A percentile compares a stretch with the other conserved stretches of the same genome.
These are phyloP conservation scores for Perithous albicinctus DNA, from an alignment of 2,888 invertebrate genomes.

Conservation along the genomic window DNA sequence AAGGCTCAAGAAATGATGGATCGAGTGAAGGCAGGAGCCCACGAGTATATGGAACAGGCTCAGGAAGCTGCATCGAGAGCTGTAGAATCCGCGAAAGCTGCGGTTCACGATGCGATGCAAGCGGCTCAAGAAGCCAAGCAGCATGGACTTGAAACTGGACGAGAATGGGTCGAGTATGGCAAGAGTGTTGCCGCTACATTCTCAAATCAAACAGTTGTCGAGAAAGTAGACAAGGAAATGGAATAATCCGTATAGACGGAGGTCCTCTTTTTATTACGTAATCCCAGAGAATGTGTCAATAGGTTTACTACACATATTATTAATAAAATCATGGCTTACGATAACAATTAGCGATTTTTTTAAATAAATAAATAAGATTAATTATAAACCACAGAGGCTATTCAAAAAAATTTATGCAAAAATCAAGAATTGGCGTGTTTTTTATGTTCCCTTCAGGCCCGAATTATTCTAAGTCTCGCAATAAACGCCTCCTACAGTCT, in stretches of 20 bases:
- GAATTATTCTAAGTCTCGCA: too few relatives aligned
- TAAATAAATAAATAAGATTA: too few relatives aligned
- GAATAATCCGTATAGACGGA: conserved; percentile 7
- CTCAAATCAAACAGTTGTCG: conserved; percentile 26
- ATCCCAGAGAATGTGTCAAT: not conserved
- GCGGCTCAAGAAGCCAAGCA: conserved; percentile 63
- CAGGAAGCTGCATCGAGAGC: conserved; percentile 63
- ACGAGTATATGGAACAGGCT: conserved; percentile 37
- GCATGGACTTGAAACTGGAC: conserved; percentile 57
- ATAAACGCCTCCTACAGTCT: too few relatives aligned
- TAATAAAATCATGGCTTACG: not conserved
- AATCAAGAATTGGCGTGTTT: too few relatives aligned
- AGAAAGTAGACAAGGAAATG: not conserved
- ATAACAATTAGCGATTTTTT: not conserved
- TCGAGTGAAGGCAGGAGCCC: conserved; percentile 39
- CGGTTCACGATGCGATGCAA: conserved; percentile 60
- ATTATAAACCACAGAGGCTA: too few relatives aligned
- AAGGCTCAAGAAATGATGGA: conserved; percentile 57
- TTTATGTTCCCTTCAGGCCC: too few relatives aligned
- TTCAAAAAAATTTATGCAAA: too few relatives aligned
- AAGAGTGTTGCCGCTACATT: conserved; percentile 36
- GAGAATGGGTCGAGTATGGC: conserved; percentile 56
- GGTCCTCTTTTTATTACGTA: not conserved
- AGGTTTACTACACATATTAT: not conserved
- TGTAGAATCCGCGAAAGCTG: conserved; percentile 57